These are phyloP conservation scores for Rhinoderma darwinii DNA, from an alignment of 2,113 vertebrate species.

Conservation along the genomic window DNA sequence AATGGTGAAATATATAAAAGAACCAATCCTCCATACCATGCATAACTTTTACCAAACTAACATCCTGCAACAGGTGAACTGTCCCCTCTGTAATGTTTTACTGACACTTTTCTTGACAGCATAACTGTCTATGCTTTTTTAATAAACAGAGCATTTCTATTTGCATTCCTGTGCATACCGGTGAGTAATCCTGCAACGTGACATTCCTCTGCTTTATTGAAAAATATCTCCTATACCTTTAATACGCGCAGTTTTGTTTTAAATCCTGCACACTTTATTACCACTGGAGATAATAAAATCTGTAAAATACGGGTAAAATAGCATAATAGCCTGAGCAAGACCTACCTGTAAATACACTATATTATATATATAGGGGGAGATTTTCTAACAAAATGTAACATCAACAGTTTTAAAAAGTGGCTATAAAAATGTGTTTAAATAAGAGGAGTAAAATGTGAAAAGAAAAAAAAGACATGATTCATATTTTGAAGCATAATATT, in stretches of 20 bases:
- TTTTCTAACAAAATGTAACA: too few species aligned
- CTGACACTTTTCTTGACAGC: neutral
- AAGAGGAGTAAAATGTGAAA: too few species aligned
- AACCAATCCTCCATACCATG: neutral
- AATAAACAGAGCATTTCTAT: slow-evolving; percentile 2
- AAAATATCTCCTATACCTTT: neutral
- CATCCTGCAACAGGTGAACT: neutral
- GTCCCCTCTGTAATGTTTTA: neutral
- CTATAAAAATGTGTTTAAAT: too few species aligned
- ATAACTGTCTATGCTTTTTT: neutral
- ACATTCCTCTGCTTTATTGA: neutral
- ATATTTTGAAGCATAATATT: too few species aligned
- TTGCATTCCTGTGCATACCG: neutral
- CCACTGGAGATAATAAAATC: neutral
- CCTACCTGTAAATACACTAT: too few species aligned
- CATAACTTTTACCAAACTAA: neutral
- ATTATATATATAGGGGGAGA: too few species aligned
- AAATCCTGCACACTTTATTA: neutral
- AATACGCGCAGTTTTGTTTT: neutral
- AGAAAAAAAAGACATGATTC: too few species aligned
- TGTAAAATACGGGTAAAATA: too few species aligned
- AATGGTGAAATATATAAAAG: too few species aligned
- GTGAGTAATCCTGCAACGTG: neutral
- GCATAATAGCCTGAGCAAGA: too few species aligned
- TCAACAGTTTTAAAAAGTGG: too few species aligned